These are phyloP conservation scores for Polyommatus iphigenia DNA, from an alignment of 2,888 invertebrate species.

Conservation along the genomic window DNA sequence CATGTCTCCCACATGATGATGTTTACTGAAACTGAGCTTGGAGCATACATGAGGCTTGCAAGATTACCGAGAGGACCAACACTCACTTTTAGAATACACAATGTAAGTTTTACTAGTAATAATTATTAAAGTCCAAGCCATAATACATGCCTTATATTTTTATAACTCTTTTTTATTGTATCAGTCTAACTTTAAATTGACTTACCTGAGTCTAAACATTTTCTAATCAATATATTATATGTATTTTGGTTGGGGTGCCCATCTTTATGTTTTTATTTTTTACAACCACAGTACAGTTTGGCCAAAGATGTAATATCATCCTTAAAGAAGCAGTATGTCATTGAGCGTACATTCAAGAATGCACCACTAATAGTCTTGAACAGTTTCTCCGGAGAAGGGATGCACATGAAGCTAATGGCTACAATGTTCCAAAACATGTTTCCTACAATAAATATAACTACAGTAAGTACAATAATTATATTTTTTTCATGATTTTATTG, in stretches of 20 bases:
- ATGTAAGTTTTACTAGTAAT: constrained; percentile 51
- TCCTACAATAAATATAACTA: constrained; percentile 96
- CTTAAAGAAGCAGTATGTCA: constrained; percentile 90
- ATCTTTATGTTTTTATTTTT: background rate
- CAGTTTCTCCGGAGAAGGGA: constrained; percentile 93
- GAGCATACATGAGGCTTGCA: constrained; percentile 91
- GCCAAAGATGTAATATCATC: constrained; percentile 92
- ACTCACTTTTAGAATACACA: constrained; percentile 89
- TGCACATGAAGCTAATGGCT: constrained; percentile 94
- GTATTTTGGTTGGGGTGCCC: background rate
- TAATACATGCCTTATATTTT: too few relatives aligned
- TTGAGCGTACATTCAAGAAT: constrained; percentile 90
- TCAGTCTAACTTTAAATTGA: too few relatives aligned
- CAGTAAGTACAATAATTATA: constrained; percentile 75
- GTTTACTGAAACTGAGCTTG: constrained; percentile 92
- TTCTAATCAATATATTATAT: too few relatives aligned
- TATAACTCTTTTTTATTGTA: too few relatives aligned
- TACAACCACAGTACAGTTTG: constrained; percentile 83
- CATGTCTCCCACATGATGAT: constrained; percentile 96
- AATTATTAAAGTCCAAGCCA: too few relatives aligned
- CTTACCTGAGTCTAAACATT: too few relatives aligned
- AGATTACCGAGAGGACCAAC: constrained; percentile 96
- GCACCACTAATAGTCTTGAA: constrained; percentile 95
- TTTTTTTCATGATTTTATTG: background rate
- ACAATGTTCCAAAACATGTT: constrained; percentile 99